Evolutionary conservation across 2,888 invertebrate genomes (phyloP), one percentile per base, ranked within the genome.

Genomic region (Drosophila mimica): DNA sequence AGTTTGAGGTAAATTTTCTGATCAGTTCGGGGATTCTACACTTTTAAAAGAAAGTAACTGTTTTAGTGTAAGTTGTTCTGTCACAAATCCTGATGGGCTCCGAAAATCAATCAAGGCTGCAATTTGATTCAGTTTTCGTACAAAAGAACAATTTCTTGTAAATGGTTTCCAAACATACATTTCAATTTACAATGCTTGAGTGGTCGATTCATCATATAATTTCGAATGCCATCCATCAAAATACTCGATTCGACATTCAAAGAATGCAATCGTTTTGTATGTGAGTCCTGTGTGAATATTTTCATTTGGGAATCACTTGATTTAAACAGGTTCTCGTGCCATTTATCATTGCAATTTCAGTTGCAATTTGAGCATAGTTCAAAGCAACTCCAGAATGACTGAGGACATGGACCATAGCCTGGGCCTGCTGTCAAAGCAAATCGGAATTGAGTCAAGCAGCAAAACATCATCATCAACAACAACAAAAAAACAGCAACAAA

Each of bases 361-460:
- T 20, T 51, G 36, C 49, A 54, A 67, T 58, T 62, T 28, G 62
- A 77, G 74, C 60, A 43, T 46, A 53, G 56, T 63, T 74, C 60
- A 73, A 74, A 68, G 53, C 51, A 52, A 56, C 15, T 52, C n/a
- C 34, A 38, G 48, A 36, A 49, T 25, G 65, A 31, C 34, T 31
- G 20, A 28, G 54, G n/a, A 28, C 36, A 54, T 48, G 57, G 52
- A 52, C 48, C 25, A 20, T 60, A 78, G 68, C 53, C 73, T 87
- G 76, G 79, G 84, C 71, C 79, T 28, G 67, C 76, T 88, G 84
- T 88, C 88, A 88, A 83, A 85, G 83, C 86, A 85, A 46, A 58
- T 63, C 52, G 70, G 53, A 74, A 68, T 64, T 59, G 79, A 53
- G 63, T 52, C 59, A 76, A 48, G 46, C 70, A 57, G n/a, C 66